Percentiles rank a stretch among this genome's conserved stretches.
phyloP scores from a whole-genome alignment of 35 echinoderm and acorn worm species.

The Heliocidaris erythrogramma region DNA sequence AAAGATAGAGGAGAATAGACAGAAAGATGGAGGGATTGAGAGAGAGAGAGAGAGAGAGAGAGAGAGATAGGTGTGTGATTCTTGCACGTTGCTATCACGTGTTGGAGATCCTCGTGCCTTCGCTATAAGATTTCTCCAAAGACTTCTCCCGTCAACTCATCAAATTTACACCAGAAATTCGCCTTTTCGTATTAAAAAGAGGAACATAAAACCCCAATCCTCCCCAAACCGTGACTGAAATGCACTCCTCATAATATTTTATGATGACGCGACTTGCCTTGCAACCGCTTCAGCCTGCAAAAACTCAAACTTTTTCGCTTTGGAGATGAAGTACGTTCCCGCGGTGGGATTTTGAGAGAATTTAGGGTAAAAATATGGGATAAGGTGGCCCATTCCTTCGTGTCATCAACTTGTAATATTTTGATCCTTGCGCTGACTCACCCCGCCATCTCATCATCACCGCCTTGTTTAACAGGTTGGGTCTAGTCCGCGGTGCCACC shows the following conservation, averaged over 20 bases:
- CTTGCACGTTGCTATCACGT: neutral
- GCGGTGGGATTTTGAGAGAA: constrained; percentile 1
- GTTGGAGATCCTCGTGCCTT: neutral
- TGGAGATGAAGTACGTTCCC: neutral
- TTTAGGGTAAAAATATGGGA: constrained; percentile 38
- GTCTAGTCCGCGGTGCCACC: neutral
- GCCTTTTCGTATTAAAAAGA: neutral
- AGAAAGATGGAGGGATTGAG: neutral
- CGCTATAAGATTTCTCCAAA: neutral
- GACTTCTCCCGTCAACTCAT: neutral
- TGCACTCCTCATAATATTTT: constrained; percentile 25
- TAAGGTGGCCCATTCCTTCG: neutral
- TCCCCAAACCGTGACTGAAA: neutral
- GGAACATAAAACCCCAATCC: neutral
- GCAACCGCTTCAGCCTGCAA: neutral
- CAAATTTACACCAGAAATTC: neutral
- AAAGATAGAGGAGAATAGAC: neutral
- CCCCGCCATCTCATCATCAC: neutral
- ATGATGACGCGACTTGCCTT: neutral
- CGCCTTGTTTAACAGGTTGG: constrained; percentile 32
- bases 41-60: neutral
- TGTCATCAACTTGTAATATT: constrained; percentile 47
- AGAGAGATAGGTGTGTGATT: no score
- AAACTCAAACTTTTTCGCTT: neutral
- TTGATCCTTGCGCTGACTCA: constrained; percentile 41